Conservation (phyloP, 2,888 invertebrate genomes). For the Torymus auratus region DNA sequence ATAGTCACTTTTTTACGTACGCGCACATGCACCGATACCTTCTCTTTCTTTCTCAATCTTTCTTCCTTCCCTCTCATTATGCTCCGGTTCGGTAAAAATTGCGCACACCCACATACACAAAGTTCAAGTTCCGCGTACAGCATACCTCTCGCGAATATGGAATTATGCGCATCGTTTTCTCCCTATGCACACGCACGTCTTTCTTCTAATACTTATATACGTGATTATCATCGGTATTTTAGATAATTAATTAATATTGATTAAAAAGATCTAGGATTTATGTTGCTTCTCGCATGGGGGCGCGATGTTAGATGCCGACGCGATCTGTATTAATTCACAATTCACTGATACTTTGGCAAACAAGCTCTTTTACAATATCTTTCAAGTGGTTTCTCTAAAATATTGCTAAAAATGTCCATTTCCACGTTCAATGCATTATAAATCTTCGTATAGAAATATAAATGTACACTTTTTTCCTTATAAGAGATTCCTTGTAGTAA, state of each 20-base stretch:
- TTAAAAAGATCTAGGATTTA: conserved; percentile 39
- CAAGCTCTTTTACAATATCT: conserved; percentile 52
- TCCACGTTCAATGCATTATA: conserved; percentile 39
- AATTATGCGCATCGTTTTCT: conserved; percentile 14
- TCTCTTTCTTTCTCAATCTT: conserved; percentile 21
- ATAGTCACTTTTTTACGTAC: conserved; percentile 34
- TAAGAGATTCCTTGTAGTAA: conserved; percentile 30
- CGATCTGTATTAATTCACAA: conserved; percentile 24
- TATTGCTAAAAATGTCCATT: conserved; percentile 43
- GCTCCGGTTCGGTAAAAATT: too few species aligned
- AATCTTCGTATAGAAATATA: conserved; percentile 52
- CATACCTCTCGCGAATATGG: conserved; percentile 35
- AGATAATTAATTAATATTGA: conserved; percentile 41
- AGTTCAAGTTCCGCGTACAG: conserved; percentile 24
- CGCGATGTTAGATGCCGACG: conserved; percentile 7
- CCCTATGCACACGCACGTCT: conserved; percentile 22
- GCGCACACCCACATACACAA: conserved; percentile 16
- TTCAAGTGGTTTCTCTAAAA: conserved; percentile 50
- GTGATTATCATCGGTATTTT: conserved; percentile 52
- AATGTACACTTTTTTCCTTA: conserved; percentile 34
- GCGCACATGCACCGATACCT: conserved; percentile 25
- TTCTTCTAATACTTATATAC: conserved; percentile 40
- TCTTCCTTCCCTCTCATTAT: too few species aligned
- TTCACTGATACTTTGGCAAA: conserved; percentile 51
- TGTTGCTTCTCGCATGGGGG: conserved; percentile 7